Evolutionary conservation across 1,140 invertebrate genomes (phyloP), one percentile per base, ranked within the genome.

Genomic region (Neodiprion fabricii): DNA sequence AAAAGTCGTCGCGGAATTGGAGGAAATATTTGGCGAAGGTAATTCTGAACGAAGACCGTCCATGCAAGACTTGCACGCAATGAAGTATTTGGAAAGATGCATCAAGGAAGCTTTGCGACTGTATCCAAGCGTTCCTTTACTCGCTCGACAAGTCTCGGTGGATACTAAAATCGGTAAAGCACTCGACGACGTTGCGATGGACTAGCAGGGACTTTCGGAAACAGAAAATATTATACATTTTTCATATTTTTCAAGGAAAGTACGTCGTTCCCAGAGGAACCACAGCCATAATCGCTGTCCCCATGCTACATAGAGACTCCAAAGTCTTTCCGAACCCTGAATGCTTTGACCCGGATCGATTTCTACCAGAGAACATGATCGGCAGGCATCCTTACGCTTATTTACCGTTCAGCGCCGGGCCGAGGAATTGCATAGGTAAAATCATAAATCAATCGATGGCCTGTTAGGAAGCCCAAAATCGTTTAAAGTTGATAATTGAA

Each of bases 311-410:
- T 83, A 89, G 92, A 69, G 90, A 94, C 81, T 86, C 90, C 2
- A 86, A 91, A 28, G 82, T 91, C 40, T 96, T 91, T 82, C 90
- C 91, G 40, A 90, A 96, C 72, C 95, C 95, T 1, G 90, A 93
- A 49, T 85, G 87, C 67, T 96, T 95, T 82, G 91, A 95, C 84
- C 95, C 96, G 0, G 94, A 96, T 73, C 89, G 94, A 79, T 96
- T 96, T 86, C 82, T 92, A 28, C 90, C 92, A 12, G 89, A 91
- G 75, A 91, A 92, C 79, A 85, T 86, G 47, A 83, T 84, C 50
- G 88, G 90, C 49, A 86, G 92, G 72, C 89, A 93, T 82, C 91
- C 92, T 0, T 94, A 90, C 79, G 89, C 92, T 1, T 95, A 93
- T 79, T 90, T 95, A 23, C 94, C 94, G 10, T 95, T 96, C 83